A percentile compares a stretch with the other conserved stretches of the same genome.
Conservation (phyloP, 2,797 vertebrate species). For the Danio kyathit region DNA sequence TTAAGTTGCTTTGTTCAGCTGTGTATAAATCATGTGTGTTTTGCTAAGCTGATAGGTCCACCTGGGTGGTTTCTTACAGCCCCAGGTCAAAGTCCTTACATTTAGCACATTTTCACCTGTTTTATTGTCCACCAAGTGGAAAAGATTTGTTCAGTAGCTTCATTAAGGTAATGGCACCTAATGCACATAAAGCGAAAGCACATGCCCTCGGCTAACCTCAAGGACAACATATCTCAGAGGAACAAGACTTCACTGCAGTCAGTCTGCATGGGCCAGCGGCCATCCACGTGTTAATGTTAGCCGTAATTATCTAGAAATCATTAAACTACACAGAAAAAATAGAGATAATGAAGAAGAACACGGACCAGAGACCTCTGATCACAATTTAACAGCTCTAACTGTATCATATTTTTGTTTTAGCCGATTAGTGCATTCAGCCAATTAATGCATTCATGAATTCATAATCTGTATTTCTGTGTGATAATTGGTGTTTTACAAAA, state of each 20-base stretch:
- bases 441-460: no score
- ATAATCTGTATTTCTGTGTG: no score
- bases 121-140: neutral
- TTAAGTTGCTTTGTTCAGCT: neutral
- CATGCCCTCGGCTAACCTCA: slow-evolving; percentile 25
- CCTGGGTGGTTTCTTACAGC: neutral
- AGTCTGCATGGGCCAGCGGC: neutral
- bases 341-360: neutral
- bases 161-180: neutral
- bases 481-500: no score
- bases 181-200: neutral
- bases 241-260: slow-evolving; percentile 35
- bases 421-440: no score
- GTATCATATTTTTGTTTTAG: no score
- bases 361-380: neutral
- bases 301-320: slow-evolving; percentile 24
- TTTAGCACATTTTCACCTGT: neutral
- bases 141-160: neutral
- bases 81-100: neutral
- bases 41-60: neutral
- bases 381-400: no score
- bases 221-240: slow-evolving; percentile 10
- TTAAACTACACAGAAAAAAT: neutral
- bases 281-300: slow-evolving; percentile 13
- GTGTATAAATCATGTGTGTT: neutral